A percentile compares a stretch with the other conserved stretches of the same genome.
Evolutionary conservation across 2,888 invertebrate species (phyloP).

Genomic region (Subacronicta megacephala): DNA sequence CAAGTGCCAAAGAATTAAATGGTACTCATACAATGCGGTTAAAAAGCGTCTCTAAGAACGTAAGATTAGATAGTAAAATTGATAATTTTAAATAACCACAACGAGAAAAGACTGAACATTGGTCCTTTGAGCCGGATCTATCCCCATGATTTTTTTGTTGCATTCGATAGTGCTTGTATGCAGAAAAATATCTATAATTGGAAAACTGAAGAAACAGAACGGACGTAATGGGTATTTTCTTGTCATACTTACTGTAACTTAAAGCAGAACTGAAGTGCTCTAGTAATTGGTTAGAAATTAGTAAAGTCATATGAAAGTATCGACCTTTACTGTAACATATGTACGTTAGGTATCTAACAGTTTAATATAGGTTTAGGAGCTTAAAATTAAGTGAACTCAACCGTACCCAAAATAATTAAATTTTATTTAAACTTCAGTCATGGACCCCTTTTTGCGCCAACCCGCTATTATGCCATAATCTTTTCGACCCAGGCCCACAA

Average conservation of each 20-base stretch:
- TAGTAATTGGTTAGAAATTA: no score
- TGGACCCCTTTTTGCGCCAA: conserved; percentile 45
- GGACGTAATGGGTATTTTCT: no score
- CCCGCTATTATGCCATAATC: conserved; percentile 49
- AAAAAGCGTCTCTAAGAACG: conserved; percentile 46
- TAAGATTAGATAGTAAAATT: conserved; percentile 21
- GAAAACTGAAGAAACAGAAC: no score
- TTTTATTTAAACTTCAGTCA: conserved; percentile 46
- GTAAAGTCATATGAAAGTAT: no score
- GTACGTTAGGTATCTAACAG: no score
- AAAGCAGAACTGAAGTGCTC: background rate
- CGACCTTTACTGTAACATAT: no score
- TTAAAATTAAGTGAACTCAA: conserved; percentile 39
- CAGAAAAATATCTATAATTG: no score
- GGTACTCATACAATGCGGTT: conserved; percentile 4
- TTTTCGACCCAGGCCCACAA: conserved; percentile 45
- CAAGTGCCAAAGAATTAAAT: no score
- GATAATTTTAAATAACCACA: background rate
- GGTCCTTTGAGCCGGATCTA: no score
- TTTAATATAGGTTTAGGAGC: conserved; percentile 18
- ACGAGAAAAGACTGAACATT: background rate
- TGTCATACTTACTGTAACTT: no score
- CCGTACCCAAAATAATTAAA: conserved; percentile 43
- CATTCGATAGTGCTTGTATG: no score
- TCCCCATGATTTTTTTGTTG: no score